Evolutionary conservation across 1,140 invertebrate species (phyloP).

Genomic region (Drosophila bocqueti): DNA sequence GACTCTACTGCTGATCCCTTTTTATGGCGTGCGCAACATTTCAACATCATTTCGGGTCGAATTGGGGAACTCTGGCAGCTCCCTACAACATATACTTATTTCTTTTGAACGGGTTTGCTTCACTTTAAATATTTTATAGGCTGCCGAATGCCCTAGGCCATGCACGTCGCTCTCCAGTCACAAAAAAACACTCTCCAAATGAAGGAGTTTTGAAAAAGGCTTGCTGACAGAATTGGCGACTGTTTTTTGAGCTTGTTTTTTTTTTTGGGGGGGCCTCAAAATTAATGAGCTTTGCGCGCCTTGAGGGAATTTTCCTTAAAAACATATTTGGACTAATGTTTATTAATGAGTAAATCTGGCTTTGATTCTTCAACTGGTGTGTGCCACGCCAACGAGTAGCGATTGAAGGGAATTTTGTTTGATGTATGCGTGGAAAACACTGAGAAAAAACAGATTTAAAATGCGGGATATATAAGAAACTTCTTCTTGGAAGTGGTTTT

Average conservation of each 20-base stretch:
- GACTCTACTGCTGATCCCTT: slow-evolving; percentile 72
- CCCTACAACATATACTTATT: slow-evolving; percentile 10
- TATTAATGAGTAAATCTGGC: slow-evolving; percentile 47
- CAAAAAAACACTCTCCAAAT: not conserved
- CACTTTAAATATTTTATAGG: slow-evolving; percentile 62
- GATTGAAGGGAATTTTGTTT: slow-evolving; percentile 16
- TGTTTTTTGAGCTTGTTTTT: not conserved
- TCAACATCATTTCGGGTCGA: slow-evolving; percentile 44
- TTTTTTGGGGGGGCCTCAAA: slow-evolving; percentile 9
- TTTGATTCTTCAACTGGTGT: slow-evolving; percentile 31
- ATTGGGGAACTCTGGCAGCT: not conserved
- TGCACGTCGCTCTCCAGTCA: slow-evolving; percentile 51
- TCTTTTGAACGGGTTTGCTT: slow-evolving; percentile 7
- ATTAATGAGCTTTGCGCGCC: slow-evolving; percentile 44
- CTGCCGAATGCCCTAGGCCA: slow-evolving; percentile 51
- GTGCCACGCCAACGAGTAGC: not conserved
- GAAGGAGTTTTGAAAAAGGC: slow-evolving; percentile 21
- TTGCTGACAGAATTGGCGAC: slow-evolving; percentile 24
- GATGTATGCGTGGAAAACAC: not conserved
- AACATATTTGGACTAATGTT: slow-evolving; percentile 24
- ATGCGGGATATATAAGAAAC: fast-evolving
- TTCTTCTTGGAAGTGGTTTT: not conserved
- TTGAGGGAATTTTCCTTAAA: slow-evolving; percentile 18
- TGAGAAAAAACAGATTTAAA: not conserved
- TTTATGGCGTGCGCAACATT: slow-evolving; percentile 75